Percentiles rank a stretch among this genome's conserved stretches.
phyloP scores from a whole-genome alignment of 1,140 invertebrate species.

The Palaemon carinicauda region DNA sequence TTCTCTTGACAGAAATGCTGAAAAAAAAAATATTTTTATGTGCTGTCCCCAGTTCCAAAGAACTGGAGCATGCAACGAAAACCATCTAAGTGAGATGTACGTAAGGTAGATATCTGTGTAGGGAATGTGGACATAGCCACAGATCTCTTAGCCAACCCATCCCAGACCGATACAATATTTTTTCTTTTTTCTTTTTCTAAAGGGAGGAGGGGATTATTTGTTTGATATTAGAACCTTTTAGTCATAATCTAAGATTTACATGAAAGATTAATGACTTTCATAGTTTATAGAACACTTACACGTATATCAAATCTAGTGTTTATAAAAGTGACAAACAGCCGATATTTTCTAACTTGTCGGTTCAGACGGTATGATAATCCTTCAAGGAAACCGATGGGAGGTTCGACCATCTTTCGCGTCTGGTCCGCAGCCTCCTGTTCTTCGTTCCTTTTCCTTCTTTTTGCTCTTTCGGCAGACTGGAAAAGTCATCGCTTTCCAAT shows the following conservation, averaged over 20 bases:
- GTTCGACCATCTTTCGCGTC: neutral
- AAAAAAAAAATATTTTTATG: neutral
- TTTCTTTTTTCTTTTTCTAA: neutral
- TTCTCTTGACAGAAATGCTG: neutral
- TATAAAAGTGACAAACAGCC: too few species aligned
- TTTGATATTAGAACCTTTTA: constrained; percentile 22
- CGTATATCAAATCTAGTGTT: too few species aligned
- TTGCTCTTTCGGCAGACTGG: too few species aligned
- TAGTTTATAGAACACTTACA: constrained; percentile 6
- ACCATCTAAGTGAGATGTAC: neutral
- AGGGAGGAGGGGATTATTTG: too few species aligned
- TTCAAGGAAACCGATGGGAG: neutral
- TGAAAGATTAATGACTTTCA: neutral
- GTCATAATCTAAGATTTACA: constrained; percentile 10
- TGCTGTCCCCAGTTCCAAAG: neutral
- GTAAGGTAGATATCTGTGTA: constrained; percentile 30
- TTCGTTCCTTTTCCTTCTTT: neutral
- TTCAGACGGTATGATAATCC: neutral
- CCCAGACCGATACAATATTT: constrained; percentile 18
- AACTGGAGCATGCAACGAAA: neutral
- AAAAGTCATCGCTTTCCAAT: too few species aligned
- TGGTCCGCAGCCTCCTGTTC: neutral
- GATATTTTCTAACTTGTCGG: too few species aligned
- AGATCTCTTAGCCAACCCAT: constrained; percentile 12
- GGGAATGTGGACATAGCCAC: neutral